A percentile compares a stretch with the other conserved stretches of the same genome.
Evolutionary conservation across 2,888 invertebrate genomes (phyloP).

Genomic region (Hirtodrosophila cameraria): DNA sequence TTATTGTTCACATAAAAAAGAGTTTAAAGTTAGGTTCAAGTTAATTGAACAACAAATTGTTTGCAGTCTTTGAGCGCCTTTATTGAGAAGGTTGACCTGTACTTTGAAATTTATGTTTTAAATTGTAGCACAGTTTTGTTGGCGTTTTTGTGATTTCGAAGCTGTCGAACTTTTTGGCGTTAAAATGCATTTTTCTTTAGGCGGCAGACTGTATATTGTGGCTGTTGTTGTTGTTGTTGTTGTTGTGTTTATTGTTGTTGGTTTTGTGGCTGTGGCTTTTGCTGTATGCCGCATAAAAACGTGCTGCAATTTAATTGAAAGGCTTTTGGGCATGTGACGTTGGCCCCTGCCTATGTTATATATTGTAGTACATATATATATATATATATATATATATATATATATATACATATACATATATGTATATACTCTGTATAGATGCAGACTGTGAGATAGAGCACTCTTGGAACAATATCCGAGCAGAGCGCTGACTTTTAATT

Average conservation of each 20-base stretch:
- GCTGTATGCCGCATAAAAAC: constrained; percentile 45
- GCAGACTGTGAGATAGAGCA: background rate
- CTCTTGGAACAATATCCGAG: constrained; percentile 7
- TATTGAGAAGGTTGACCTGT: background rate
- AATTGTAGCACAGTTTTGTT: constrained; percentile 30
- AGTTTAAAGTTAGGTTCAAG: no score
- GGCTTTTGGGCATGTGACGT: constrained; percentile 63
- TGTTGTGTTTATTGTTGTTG: background rate
- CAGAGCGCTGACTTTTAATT: constrained; percentile 34
- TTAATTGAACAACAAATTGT: no score
- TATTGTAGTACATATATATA: no score
- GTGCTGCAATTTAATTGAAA: constrained; percentile 68
- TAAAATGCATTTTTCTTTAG: constrained; percentile 49
- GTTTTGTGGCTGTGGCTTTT: constrained; percentile 8
- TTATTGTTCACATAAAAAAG: no score
- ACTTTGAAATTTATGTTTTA: constrained; percentile 17
- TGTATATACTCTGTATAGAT: no score
- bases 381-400: no score
- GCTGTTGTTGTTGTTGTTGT: background rate
- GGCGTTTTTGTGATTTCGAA: constrained; percentile 31
- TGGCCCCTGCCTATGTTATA: no score
- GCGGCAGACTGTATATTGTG: constrained; percentile 6
- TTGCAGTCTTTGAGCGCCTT: no score
- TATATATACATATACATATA: no score
- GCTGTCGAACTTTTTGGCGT: constrained; percentile 59